A percentile compares a stretch with the other conserved stretches of the same genome.
Conservation (phyloP, 2,888 invertebrate species). For the Agrenia bidenticulata region DNA sequence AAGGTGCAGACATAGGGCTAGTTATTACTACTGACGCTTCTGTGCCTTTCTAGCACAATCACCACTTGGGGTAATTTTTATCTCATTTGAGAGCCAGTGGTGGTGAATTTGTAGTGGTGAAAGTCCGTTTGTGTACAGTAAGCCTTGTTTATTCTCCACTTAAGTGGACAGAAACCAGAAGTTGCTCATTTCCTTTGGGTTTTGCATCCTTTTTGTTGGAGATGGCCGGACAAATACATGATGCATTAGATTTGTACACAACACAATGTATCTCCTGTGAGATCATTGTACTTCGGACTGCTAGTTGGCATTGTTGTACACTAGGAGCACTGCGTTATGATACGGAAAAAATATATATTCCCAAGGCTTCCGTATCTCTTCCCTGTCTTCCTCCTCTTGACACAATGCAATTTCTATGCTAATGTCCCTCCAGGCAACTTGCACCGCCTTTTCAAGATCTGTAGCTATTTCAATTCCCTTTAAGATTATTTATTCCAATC, state of each 20-base stretch:
- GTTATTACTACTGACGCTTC: not conserved
- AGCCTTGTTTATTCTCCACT: conserved; percentile 24
- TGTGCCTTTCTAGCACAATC: conserved; percentile 1
- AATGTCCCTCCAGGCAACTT: conserved; percentile 26
- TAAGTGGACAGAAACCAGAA: conserved; percentile 31
- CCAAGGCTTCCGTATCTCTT: conserved; percentile 21
- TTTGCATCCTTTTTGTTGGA: conserved; percentile 1
- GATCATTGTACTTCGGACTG: no score
- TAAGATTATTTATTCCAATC: no score
- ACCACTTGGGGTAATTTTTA: conserved; percentile 41
- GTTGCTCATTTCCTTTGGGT: conserved; percentile 45
- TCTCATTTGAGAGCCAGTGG: conserved; percentile 39
- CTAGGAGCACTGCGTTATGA: not conserved
- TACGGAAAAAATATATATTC: conserved; percentile 22
- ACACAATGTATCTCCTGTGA: not conserved
- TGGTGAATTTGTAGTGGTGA: conserved; percentile 15
- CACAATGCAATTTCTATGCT: conserved; percentile 53
- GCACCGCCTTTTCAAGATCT: no score
- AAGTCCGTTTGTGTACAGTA: conserved; percentile 17
- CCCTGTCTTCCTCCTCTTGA: conserved; percentile 21
- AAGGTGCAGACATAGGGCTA: no score
- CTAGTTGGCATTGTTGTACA: no score
- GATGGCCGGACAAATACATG: no score
- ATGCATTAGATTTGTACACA: no score
- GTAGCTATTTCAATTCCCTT: no score